Percentiles rank a stretch among this genome's conserved stretches.
phyloP scores from a whole-genome alignment of 2,888 invertebrate genomes.

The Amphipyra berbera region DNA sequence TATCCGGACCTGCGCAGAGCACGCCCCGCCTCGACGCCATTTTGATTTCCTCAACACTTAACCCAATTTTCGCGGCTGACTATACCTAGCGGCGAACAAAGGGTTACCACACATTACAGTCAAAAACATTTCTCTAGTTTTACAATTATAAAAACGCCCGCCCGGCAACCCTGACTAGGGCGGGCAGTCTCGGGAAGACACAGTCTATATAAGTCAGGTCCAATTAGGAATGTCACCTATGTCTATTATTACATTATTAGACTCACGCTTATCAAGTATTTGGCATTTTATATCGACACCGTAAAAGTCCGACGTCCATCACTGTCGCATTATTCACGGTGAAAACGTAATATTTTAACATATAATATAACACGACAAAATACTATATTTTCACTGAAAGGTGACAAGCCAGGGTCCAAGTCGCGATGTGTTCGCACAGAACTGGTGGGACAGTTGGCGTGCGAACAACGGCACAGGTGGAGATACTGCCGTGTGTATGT shows the following conservation, averaged over 20 bases:
- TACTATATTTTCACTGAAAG: constrained; percentile 59
- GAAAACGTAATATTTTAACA: constrained; percentile 61
- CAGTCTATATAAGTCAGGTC: constrained; percentile 64
- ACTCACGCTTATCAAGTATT: constrained; percentile 59
- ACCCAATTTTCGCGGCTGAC: constrained; percentile 76
- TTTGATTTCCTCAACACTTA: constrained; percentile 84
- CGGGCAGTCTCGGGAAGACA: constrained; percentile 73
- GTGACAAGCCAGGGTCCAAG: constrained; percentile 53
- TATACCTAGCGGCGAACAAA: constrained; percentile 76
- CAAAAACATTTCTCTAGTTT: constrained; percentile 70
- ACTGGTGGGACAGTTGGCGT: constrained; percentile 13
- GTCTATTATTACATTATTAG: constrained; percentile 46
- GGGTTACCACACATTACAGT: constrained; percentile 77
- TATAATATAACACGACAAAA: constrained; percentile 55
- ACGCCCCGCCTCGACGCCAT: constrained; percentile 75
- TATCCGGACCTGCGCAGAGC: constrained; percentile 80
- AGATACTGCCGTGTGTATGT: constrained; percentile 40
- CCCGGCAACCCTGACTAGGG: constrained; percentile 51
- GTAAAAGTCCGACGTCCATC: constrained; percentile 55
- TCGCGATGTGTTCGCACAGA: constrained; percentile 35
- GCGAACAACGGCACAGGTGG: constrained; percentile 20
- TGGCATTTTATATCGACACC: constrained; percentile 59
- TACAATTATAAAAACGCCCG: constrained; percentile 78
- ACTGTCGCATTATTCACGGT: constrained; percentile 51
- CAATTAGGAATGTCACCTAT: constrained; percentile 45